Evolutionary conservation across 2,797 vertebrate genomes (phyloP).

Genomic region (Borostomias antarcticus): DNA sequence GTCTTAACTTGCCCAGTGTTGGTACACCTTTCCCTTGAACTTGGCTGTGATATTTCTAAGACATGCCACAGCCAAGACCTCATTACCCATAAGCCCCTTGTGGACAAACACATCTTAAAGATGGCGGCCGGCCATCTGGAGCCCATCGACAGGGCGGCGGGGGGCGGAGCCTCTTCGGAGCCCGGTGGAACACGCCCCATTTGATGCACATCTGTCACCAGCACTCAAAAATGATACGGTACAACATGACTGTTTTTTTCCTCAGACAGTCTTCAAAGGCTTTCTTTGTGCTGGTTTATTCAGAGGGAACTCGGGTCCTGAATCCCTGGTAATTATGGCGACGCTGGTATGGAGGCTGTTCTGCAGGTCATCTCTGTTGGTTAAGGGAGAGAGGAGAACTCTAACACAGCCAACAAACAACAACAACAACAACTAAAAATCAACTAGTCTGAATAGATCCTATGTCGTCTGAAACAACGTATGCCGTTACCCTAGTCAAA

Average conservation of each 20-base stretch:
- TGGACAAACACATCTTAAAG: conserved; percentile 61
- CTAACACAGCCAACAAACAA: too few species aligned
- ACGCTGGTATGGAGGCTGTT: too few species aligned
- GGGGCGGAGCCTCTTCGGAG: conserved; percentile 53
- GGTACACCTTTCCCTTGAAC: background rate
- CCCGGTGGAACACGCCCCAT: conserved; percentile 48
- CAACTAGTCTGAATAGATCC: too few species aligned
- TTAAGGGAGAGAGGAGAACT: too few species aligned
- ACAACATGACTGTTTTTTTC: background rate
- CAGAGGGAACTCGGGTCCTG: background rate
- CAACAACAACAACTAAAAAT: too few species aligned
- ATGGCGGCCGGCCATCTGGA: conserved; percentile 69
- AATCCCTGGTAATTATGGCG: too few species aligned
- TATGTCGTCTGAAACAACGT: too few species aligned
- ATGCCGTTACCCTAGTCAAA: too few species aligned
- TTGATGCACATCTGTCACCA: conserved; percentile 59
- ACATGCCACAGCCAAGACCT: conserved; percentile 57
- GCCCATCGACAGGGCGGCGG: conserved; percentile 55
- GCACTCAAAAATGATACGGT: background rate
- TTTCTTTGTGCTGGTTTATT: background rate
- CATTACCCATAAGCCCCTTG: conserved; percentile 61
- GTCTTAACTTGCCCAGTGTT: background rate
- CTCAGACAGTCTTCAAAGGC: too few species aligned
- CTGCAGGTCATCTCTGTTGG: too few species aligned
- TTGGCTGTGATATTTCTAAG: conserved; percentile 59